Base-by-base conservation (phyloP, 2,797 vertebrate genomes). In the Lophius americanus region DNA sequence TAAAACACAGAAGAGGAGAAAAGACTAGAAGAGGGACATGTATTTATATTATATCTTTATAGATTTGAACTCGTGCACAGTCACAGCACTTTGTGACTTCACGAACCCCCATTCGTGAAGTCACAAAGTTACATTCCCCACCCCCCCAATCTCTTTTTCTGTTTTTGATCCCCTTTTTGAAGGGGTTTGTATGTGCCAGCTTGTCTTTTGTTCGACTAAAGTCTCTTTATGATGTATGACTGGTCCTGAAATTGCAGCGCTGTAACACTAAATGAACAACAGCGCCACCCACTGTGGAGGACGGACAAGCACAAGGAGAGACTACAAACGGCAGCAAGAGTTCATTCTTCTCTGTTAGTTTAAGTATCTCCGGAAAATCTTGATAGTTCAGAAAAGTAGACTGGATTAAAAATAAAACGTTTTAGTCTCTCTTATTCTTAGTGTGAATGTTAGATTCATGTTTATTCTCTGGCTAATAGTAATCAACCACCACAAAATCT, bases 221-320 rank as follows among this genome's bases (percentile, higher is more conserved):
- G 13, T 14, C n/a, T 42, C 10, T 56, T 7, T n/a, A 46, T 47
- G 39, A 50, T 52, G 35, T 9, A 33, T 53, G 48, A 32, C 11
- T 6, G 41, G 13, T 60, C 6, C 48, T 50, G 13, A 54, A 36
- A 38, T 6, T 6, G 36, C 39, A 52, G 13, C 1, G 23, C 32
- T 32, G 49, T 58, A 35, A 49, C 39, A 59, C n/a, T n/a, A 39
- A 41, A 53, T 13, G 64, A 70, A 71, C 51, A 76, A 52, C 68
- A 79, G 76, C 46, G 11, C 47, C 74, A 56, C 51, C 44, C 44
- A 43, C 57, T 71, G 69, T 12, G 7, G 37, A 54, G n/a, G 9
- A 51, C 10, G n/a, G 9, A 41, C 10, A 39, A 33, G 23, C 7
- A 10, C n/a, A 37, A n/a, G 5, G 4, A 37, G 23, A 42, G 39